Evolutionary conservation across 2,797 vertebrate species (phyloP).

Genomic region (Sebastes umbrosus): DNA sequence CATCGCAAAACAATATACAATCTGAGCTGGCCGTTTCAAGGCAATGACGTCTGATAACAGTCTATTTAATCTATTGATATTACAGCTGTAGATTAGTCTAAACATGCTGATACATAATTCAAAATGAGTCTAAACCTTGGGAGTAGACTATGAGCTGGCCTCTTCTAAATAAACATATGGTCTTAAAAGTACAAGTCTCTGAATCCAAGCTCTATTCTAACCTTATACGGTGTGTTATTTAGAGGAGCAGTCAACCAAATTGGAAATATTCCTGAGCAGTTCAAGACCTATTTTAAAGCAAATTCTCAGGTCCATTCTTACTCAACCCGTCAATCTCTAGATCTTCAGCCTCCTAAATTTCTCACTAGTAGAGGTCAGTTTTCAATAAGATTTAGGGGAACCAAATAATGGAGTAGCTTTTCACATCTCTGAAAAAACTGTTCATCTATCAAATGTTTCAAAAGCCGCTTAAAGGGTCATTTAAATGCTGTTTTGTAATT

Average conservation of each 20-base stretch:
- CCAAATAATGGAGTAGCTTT: too few relatives aligned
- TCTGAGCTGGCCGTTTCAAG: slow-evolving; percentile 12
- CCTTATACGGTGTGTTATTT: neutral
- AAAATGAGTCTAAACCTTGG: neutral
- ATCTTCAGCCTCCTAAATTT: too few relatives aligned
- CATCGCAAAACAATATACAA: slow-evolving; percentile 31
- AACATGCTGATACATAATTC: neutral
- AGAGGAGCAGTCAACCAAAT: neutral
- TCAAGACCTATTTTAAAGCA: too few relatives aligned
- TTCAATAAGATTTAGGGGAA: too few relatives aligned
- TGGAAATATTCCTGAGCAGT: too few relatives aligned
- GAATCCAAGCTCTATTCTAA: neutral
- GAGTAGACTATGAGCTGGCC: neutral
- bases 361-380: too few relatives aligned
- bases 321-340: too few relatives aligned
- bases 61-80: neutral
- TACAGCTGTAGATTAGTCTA: neutral
- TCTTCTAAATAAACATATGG: neutral
- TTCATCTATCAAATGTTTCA: too few relatives aligned
- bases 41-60: neutral
- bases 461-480: too few relatives aligned
- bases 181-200: neutral
- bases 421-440: too few relatives aligned
- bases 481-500: too few relatives aligned
- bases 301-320: too few relatives aligned